phyloP scores from a whole-genome alignment of 1,140 invertebrate species.

The Mylabris phalerata region DNA sequence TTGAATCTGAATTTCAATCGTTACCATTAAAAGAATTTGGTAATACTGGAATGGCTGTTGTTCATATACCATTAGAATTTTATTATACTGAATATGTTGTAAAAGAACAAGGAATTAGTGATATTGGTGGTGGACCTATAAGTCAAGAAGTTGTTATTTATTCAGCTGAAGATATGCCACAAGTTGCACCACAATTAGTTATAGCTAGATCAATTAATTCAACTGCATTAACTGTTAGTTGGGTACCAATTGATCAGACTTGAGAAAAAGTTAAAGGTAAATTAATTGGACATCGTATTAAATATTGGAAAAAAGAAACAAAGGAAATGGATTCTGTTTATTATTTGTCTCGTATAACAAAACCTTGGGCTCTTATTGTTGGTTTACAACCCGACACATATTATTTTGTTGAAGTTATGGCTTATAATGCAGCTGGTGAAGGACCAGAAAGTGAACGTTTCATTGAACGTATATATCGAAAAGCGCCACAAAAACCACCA shows the following conservation, averaged over 20 bases:
- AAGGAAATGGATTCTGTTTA: slow-evolving; percentile 76
- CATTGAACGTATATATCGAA: slow-evolving; percentile 76
- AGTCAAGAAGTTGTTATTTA: slow-evolving; percentile 71
- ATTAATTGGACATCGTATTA: slow-evolving; percentile 89
- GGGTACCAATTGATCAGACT: slow-evolving; percentile 80
- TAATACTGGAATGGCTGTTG: slow-evolving; percentile 69
- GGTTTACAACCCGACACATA: slow-evolving; percentile 89
- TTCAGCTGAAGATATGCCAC: slow-evolving; percentile 94
- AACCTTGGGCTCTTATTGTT: slow-evolving; percentile 83
- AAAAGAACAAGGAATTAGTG: slow-evolving; percentile 79
- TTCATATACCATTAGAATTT: slow-evolving; percentile 62
- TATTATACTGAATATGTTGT: slow-evolving; percentile 89
- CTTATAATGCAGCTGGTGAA: slow-evolving; percentile 90
- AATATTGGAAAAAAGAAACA: slow-evolving; percentile 76
- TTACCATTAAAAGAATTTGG: slow-evolving; percentile 62
- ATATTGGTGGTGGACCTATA: slow-evolving; percentile 72
- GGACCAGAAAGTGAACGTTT: slow-evolving; percentile 89
- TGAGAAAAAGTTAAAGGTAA: slow-evolving; percentile 81
- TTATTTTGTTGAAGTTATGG: slow-evolving; percentile 93
- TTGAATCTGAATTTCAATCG: slow-evolving; percentile 64
- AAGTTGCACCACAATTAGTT: slow-evolving; percentile 78
- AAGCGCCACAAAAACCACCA: slow-evolving; percentile 91
- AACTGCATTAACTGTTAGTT: slow-evolving; percentile 85
- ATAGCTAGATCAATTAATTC: slow-evolving; percentile 75
- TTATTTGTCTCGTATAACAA: slow-evolving; percentile 74